Conservation (phyloP, 2,113 vertebrate species). For the Loxodonta africana region DNA sequence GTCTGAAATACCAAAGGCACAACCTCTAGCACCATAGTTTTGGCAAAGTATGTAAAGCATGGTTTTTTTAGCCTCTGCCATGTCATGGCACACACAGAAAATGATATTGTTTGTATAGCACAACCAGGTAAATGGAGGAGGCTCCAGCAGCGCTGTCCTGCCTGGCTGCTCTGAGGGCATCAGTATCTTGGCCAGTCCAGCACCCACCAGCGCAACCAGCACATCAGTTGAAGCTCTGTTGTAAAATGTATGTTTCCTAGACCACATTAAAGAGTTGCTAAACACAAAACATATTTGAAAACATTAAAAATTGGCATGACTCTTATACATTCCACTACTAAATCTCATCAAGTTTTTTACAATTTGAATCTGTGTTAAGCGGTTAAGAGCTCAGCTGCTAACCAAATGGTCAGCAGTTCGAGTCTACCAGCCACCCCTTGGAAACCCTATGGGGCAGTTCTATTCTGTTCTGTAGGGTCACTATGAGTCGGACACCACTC, state of each 20-base stretch:
- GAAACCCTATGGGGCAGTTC: too few species aligned
- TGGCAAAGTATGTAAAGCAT: conserved; percentile 37
- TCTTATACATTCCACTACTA: background rate
- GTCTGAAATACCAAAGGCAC: background rate
- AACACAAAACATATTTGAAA: conserved; percentile 33
- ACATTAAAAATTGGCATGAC: background rate
- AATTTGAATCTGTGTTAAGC: background rate
- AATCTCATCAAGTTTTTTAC: conserved; percentile 31
- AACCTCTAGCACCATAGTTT: background rate
- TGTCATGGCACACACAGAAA: background rate
- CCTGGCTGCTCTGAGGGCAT: background rate
- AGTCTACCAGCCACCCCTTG: too few species aligned
- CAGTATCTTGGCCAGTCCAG: background rate
- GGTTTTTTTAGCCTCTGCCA: background rate
- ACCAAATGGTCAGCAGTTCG: too few species aligned
- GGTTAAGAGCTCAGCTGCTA: too few species aligned
- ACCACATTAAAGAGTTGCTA: conserved; percentile 3
- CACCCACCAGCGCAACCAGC: background rate
- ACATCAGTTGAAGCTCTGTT: background rate
- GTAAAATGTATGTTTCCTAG: conserved; percentile 20
- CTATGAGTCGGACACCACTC: too few species aligned
- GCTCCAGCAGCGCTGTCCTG: background rate
- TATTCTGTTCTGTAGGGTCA: too few species aligned
- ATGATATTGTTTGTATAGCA: background rate
- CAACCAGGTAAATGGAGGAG: background rate